Percentiles rank a stretch among this genome's conserved stretches.
Evolutionary conservation across 2,113 vertebrate genomes (phyloP).

Genomic region (Pterophyllum scalare): DNA sequence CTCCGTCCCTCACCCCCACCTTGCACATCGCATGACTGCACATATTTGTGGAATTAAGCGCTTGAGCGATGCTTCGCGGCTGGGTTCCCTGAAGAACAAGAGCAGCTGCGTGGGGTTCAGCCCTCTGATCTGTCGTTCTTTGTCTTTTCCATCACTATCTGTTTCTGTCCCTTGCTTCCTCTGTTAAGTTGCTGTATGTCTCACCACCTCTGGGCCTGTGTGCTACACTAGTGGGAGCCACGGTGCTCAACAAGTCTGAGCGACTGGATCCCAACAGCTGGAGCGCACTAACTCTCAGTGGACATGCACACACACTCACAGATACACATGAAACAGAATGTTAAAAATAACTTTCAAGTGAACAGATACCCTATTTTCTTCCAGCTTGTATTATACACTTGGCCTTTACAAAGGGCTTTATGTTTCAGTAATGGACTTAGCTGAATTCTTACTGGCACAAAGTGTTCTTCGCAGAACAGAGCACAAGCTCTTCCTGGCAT

Average conservation of each 20-base stretch:
- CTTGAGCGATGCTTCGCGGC: conserved; percentile 86
- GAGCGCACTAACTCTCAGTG: conserved; percentile 51
- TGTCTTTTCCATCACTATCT: conserved; percentile 66
- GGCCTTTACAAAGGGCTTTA: background rate
- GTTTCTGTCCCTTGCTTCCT: conserved; percentile 64
- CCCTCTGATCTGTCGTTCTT: conserved; percentile 58
- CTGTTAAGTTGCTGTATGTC: conserved; percentile 42
- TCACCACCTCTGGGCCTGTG: conserved; percentile 77
- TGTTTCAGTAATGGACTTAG: background rate
- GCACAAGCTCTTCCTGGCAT: background rate
- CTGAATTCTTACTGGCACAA: background rate
- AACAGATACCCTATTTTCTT: conserved; percentile 19
- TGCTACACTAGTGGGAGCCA: conserved; percentile 80
- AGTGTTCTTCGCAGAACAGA: background rate
- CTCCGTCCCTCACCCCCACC: conserved; percentile 38
- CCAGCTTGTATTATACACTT: background rate
- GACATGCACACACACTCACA: conserved; percentile 26
- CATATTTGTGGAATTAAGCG: conserved; percentile 92
- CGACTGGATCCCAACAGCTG: conserved; percentile 70
- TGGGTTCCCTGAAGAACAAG: conserved; percentile 95
- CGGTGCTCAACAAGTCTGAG: conserved; percentile 73
- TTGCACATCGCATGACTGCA: conserved; percentile 84
- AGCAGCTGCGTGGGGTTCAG: conserved; percentile 89
- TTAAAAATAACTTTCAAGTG: conserved; percentile 23
- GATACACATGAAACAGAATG: background rate